Evolutionary conservation across 2,797 vertebrate species (phyloP).

Genomic region (Fundulus diaphanus): DNA sequence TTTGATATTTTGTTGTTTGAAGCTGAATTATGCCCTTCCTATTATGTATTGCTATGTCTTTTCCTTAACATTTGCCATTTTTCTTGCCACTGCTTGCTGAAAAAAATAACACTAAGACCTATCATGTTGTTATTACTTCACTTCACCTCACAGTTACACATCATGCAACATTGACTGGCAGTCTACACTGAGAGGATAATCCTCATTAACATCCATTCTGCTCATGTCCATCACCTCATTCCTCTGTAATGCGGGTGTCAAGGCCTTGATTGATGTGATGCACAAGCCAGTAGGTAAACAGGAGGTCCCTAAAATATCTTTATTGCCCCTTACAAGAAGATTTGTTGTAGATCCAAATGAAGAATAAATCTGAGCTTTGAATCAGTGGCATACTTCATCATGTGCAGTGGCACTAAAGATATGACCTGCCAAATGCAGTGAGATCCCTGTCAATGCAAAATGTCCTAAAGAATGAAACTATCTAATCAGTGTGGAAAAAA

Average conservation of each 20-base stretch:
- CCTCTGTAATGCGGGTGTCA: conserved; percentile 41
- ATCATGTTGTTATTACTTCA: conserved; percentile 21
- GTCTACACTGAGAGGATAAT: conserved; percentile 51
- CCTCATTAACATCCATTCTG: conserved; percentile 52
- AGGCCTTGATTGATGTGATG: conserved; percentile 49
- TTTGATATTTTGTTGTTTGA: conserved; percentile 18
- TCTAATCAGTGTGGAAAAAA: conserved; percentile 38
- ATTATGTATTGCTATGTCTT: not conserved
- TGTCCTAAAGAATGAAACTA: conserved; percentile 27
- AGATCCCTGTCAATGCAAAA: conserved; percentile 53
- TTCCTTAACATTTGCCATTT: conserved; percentile 18
- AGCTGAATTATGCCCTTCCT: conserved; percentile 2
- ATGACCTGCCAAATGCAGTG: conserved; percentile 31
- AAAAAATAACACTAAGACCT: conserved; percentile 32
- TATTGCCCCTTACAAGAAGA: conserved; percentile 21
- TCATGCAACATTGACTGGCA: conserved; percentile 50
- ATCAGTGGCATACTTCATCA: conserved; percentile 59
- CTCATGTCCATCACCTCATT: conserved; percentile 51
- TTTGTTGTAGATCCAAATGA: conserved; percentile 50
- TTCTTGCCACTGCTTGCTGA: conserved; percentile 18
- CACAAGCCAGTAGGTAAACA: conserved; percentile 50
- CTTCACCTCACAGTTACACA: conserved; percentile 30
- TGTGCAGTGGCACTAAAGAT: too few relatives aligned
- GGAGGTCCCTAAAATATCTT: conserved; percentile 46
- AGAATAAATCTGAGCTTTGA: conserved; percentile 27